Evolutionary conservation across 2,113 vertebrate genomes (phyloP).

Genomic region (Halcyon senegalensis): DNA sequence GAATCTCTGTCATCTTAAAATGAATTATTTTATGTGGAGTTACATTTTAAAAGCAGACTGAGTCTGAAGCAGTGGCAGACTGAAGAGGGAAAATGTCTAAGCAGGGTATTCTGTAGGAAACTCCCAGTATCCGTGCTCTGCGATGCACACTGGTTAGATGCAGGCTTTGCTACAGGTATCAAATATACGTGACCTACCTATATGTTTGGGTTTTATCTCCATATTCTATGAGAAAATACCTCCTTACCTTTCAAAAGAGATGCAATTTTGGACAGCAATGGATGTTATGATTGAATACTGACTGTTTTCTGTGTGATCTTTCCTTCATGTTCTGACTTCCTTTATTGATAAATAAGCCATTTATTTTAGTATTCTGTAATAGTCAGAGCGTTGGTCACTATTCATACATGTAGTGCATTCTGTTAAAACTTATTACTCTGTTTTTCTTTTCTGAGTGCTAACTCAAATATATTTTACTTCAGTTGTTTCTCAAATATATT

Average conservation of each 20-base stretch:
- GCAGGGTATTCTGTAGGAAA: not conserved
- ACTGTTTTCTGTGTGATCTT: not conserved
- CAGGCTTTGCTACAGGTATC: not conserved
- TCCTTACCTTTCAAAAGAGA: not conserved
- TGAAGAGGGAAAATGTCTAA: not conserved
- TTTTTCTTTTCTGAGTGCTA: not conserved
- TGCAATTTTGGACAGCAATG: not conserved
- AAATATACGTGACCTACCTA: not conserved
- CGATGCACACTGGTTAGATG: not conserved
- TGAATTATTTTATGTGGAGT: not conserved
- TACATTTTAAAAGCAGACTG: slow-evolving; percentile 12
- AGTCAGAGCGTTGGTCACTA: not conserved
- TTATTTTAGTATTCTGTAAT: not conserved
- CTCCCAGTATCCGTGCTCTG: not conserved
- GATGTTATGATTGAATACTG: not conserved
- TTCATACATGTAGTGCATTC: not conserved
- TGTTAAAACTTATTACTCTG: not conserved
- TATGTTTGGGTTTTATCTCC: not conserved
- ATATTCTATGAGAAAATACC: not conserved
- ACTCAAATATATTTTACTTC: not conserved
- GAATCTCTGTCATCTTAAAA: not conserved
- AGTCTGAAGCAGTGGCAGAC: not conserved
- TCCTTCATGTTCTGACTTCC: not conserved
- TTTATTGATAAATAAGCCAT: not conserved
- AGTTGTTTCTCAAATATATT: not conserved